Evolutionary conservation across 2,113 vertebrate genomes (phyloP).

Genomic region (Lepus europaeus): DNA sequence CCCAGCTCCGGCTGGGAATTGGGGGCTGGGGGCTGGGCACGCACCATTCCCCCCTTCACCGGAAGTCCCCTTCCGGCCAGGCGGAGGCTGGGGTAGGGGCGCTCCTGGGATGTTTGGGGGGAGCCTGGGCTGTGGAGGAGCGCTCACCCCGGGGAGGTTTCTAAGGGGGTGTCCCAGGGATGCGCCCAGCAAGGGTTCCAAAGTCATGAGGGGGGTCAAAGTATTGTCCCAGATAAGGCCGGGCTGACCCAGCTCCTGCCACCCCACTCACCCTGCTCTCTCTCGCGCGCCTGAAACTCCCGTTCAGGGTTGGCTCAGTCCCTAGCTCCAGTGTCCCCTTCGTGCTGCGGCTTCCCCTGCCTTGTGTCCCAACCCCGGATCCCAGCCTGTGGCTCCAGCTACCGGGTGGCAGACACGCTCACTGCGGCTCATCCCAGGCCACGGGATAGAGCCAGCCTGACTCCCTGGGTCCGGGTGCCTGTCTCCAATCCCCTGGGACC

Average conservation of each 20-base stretch:
- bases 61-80: not conserved
- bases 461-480: not conserved
- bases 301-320: not conserved
- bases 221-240: slow-evolving; percentile 63
- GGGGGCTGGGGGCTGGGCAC: not conserved
- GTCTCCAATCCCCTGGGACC: not conserved
- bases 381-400: not conserved
- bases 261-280: not conserved
- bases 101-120: not conserved
- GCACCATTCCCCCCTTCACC: not conserved
- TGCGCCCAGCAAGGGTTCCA: slow-evolving; percentile 9
- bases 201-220: slow-evolving; percentile 64
- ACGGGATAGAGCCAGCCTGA: not conserved
- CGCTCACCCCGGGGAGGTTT: not conserved
- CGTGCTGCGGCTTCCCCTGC: not conserved
- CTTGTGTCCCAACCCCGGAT: not conserved
- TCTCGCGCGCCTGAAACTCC: not conserved
- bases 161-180: not conserved
- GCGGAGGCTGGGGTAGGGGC: not conserved
- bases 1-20: accelerated
- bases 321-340: not conserved
- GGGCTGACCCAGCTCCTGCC: not conserved
- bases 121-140: not conserved
- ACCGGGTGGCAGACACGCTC: not conserved
- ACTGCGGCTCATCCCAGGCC: not conserved